Percentiles rank a stretch among this genome's conserved stretches.
phyloP scores from a whole-genome alignment of 2,888 invertebrate species.

The Automeris io region DNA sequence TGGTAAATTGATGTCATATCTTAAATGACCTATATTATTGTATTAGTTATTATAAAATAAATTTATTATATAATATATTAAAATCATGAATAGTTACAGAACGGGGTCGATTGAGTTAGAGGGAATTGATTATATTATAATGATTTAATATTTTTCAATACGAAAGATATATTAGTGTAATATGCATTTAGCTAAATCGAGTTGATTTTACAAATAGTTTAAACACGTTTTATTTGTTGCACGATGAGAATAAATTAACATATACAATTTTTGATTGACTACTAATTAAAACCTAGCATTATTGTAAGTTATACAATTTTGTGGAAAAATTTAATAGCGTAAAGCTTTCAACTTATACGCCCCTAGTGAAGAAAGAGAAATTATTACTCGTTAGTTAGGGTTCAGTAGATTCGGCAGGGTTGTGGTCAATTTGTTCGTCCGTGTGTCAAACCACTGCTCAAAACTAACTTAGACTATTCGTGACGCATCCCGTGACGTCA shows the following conservation, averaged over 20 bases:
- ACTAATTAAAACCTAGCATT: constrained; percentile 42
- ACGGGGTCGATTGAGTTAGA: constrained; percentile 34
- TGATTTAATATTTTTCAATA: constrained; percentile 4
- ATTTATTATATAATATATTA: not conserved
- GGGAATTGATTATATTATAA: constrained; percentile 55
- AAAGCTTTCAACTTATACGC: constrained; percentile 66
- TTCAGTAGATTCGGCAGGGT: constrained; percentile 66
- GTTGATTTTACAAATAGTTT: not conserved
- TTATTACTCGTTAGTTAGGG: constrained; percentile 55
- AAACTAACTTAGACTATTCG: constrained; percentile 62
- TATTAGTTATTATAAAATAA: constrained; percentile 36
- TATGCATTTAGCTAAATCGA: constrained; percentile 21
- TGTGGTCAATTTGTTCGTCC: constrained; percentile 68
- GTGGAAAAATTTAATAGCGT: constrained; percentile 65
- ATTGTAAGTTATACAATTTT: constrained; percentile 67
- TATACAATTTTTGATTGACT: constrained; percentile 44
- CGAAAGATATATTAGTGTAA: not conserved
- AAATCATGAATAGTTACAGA: not conserved
- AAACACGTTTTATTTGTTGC: constrained; percentile 39
- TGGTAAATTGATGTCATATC: constrained; percentile 57
- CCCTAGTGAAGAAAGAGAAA: constrained; percentile 43
- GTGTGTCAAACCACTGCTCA: constrained; percentile 69
- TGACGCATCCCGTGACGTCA: constrained; percentile 48
- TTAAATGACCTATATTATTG: constrained; percentile 48
- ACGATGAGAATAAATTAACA: constrained; percentile 43